These are phyloP conservation scores for Podarcis lilfordi DNA, from an alignment of 2,797 vertebrate genomes.

Conservation along the genomic window DNA sequence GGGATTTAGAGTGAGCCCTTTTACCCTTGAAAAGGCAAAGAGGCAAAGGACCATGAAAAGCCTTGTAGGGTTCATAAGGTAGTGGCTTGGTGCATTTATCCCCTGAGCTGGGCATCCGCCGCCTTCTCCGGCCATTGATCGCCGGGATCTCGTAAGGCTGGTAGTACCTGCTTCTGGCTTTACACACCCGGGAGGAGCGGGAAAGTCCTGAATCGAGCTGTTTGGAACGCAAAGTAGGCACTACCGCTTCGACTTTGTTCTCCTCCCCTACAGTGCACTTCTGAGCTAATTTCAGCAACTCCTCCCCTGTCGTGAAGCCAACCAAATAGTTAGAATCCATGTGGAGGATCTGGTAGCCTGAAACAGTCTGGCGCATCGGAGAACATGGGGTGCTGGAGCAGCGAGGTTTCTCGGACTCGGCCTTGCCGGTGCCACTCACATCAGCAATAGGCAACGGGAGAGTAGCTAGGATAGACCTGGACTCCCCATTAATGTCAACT, in stretches of 20 bases:
- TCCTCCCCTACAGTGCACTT: slow-evolving; percentile 85
- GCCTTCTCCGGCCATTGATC: slow-evolving; percentile 86
- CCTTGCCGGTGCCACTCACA: slow-evolving; percentile 79
- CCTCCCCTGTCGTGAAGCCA: slow-evolving; percentile 94
- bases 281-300: slow-evolving; percentile 92
- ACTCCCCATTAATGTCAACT: slow-evolving; percentile 88
- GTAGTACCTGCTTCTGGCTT: slow-evolving; percentile 89
- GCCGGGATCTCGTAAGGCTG: slow-evolving; percentile 95
- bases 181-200: slow-evolving; percentile 86
- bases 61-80: slow-evolving; percentile 84
- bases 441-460: slow-evolving; percentile 82
- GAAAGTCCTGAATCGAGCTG: slow-evolving; percentile 85
- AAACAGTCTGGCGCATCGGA: slow-evolving; percentile 88
- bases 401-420: slow-evolving; percentile 88
- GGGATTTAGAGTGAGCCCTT: slow-evolving; percentile 91
- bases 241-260: slow-evolving; percentile 77
- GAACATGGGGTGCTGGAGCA: slow-evolving; percentile 96
- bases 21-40: slow-evolving; percentile 94
- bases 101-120: slow-evolving; percentile 93
- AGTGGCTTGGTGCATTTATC: slow-evolving; percentile 88
- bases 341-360: slow-evolving; percentile 95
- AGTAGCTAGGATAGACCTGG: slow-evolving; percentile 83
- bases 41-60: slow-evolving; percentile 87
- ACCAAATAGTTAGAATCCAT: slow-evolving; percentile 98
- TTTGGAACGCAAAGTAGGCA: slow-evolving; percentile 76